These are phyloP conservation scores for Archips xylosteana DNA, from an alignment of 2,888 invertebrate genomes.

Conservation along the genomic window DNA sequence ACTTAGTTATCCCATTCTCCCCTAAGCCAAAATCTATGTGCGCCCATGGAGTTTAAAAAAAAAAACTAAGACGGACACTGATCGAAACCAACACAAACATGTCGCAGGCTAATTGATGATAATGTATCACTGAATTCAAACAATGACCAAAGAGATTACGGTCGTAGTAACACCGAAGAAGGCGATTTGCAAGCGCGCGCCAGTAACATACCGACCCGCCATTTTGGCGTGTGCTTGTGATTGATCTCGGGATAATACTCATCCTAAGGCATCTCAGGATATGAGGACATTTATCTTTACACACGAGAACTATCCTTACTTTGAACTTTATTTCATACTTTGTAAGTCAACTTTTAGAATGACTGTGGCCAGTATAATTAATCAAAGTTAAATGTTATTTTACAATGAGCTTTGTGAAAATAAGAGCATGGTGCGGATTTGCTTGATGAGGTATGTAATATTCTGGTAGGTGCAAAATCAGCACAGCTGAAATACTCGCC, in stretches of 20 bases:
- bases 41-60: background rate
- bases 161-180: slow-evolving; percentile 60
- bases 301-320: slow-evolving; percentile 27
- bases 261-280: slow-evolving; percentile 58
- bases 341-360: slow-evolving; percentile 38
- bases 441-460: slow-evolving; percentile 38
- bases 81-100: background rate
- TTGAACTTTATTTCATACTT: slow-evolving; percentile 45
- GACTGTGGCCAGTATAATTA: slow-evolving; percentile 12
- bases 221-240: slow-evolving; percentile 60
- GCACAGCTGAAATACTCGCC: slow-evolving; percentile 64
- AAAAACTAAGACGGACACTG: background rate
- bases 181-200: slow-evolving; percentile 67
- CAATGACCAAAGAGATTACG: slow-evolving; percentile 61
- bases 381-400: slow-evolving; percentile 15
- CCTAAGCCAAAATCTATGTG: no score
- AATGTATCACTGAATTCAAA: background rate
- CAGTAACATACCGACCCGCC: slow-evolving; percentile 54
- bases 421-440: slow-evolving; percentile 26
- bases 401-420: slow-evolving; percentile 6
- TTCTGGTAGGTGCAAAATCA: slow-evolving; percentile 63
- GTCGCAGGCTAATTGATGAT: background rate
- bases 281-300: slow-evolving; percentile 20
- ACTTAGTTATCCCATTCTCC: no score
- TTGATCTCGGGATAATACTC: slow-evolving; percentile 64